Conservation (phyloP, 1,140 invertebrate species). For the Antheraea mylitta region DNA sequence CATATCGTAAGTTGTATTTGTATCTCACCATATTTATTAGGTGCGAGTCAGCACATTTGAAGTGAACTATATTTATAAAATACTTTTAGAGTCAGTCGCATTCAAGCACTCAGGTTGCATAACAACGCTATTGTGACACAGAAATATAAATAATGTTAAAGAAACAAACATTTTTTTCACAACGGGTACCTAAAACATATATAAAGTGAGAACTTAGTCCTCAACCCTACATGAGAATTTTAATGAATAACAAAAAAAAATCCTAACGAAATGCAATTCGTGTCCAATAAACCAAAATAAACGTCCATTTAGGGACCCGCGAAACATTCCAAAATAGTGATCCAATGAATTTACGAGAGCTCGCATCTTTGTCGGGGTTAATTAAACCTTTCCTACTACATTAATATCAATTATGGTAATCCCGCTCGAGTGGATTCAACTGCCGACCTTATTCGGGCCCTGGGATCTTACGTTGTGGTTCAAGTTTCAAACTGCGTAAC, state of each 20-base stretch:
- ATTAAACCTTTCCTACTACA: slow-evolving; percentile 11
- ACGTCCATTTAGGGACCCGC: not conserved
- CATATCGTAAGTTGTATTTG: too few relatives aligned
- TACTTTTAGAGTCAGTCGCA: too few relatives aligned
- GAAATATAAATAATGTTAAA: too few relatives aligned
- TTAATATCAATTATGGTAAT: slow-evolving; percentile 14
- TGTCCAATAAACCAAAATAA: not conserved
- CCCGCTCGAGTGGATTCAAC: slow-evolving; percentile 8
- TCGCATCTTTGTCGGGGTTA: slow-evolving; percentile 12
- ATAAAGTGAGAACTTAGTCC: too few relatives aligned
- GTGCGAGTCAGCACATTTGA: too few relatives aligned
- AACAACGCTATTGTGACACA: too few relatives aligned
- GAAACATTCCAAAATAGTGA: slow-evolving; percentile 4
- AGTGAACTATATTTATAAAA: too few relatives aligned
- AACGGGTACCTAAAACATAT: too few relatives aligned
- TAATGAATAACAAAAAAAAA: not conserved
- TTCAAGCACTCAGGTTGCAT: too few relatives aligned
- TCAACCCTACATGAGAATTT: too few relatives aligned
- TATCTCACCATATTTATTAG: too few relatives aligned
- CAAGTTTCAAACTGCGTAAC: not conserved
- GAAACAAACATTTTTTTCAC: too few relatives aligned
- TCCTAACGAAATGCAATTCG: not conserved
- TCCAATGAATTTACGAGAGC: slow-evolving; percentile 7
- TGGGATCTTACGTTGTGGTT: not conserved
- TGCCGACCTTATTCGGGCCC: slow-evolving; percentile 9